phyloP scores from a whole-genome alignment of 2,888 invertebrate genomes.

The Tachina fera region DNA sequence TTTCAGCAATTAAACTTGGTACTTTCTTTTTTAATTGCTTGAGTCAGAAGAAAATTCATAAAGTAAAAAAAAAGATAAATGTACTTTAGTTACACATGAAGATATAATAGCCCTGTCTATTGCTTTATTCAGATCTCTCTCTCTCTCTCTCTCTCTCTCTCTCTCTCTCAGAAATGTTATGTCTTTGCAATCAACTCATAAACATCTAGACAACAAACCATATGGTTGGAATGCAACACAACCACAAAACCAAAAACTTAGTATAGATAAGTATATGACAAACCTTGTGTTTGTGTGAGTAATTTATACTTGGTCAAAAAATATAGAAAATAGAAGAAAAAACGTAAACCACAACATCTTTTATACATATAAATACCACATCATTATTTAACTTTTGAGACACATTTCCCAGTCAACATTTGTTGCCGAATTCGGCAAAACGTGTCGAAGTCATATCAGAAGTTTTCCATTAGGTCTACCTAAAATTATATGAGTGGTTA shows the following conservation, averaged over 20 bases:
- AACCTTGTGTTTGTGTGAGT: not conserved
- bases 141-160: too few relatives aligned
- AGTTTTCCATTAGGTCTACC: too few relatives aligned
- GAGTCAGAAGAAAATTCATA: too few relatives aligned
- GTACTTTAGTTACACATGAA: too few relatives aligned
- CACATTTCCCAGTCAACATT: not conserved
- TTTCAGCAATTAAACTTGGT: too few relatives aligned
- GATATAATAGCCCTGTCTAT: not conserved
- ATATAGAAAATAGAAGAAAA: slow-evolving; percentile 11
- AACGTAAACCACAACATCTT: slow-evolving; percentile 20
- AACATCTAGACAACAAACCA: not conserved
- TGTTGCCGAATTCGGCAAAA: not conserved
- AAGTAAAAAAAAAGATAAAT: too few relatives aligned
- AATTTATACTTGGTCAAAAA: slow-evolving; percentile 5
- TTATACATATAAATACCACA: slow-evolving; percentile 42
- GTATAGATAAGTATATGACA: not conserved
- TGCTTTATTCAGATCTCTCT: not conserved
- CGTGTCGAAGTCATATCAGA: too few relatives aligned
- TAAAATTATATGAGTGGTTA: too few relatives aligned
- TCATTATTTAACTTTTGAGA: slow-evolving; percentile 40
- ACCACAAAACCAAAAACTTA: slow-evolving; percentile 40
- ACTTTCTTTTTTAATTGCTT: too few relatives aligned
- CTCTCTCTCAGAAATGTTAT: not conserved
- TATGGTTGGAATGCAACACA: slow-evolving; percentile 9
- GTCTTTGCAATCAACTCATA: not conserved